Evolutionary conservation across 2,797 vertebrate genomes (phyloP).

Genomic region (Sebastes nivosus): DNA sequence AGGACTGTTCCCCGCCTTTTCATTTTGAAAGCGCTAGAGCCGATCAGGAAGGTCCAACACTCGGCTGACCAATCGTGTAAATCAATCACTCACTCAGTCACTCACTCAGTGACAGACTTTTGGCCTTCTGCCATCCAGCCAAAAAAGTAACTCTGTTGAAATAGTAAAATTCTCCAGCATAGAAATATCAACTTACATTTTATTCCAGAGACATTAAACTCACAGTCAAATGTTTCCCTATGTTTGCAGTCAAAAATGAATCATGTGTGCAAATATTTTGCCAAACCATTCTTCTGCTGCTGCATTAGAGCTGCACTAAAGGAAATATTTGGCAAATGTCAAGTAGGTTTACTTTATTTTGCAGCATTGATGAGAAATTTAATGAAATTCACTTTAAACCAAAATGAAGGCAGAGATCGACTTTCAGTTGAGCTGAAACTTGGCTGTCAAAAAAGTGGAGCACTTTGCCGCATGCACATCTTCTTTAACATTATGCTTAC

Average conservation of each 20-base stretch:
- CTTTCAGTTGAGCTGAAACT: background rate
- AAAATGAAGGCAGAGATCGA: background rate
- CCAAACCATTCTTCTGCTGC: background rate
- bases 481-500: background rate
- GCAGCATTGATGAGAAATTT: background rate
- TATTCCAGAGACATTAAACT: constrained; percentile 7
- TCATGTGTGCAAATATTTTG: background rate
- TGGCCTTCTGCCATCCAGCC: too few relatives aligned
- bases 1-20: too few relatives aligned
- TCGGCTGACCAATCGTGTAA: too few relatives aligned
- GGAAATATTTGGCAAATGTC: background rate
- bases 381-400: background rate
- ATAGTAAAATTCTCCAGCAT: background rate
- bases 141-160: background rate
- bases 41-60: too few relatives aligned
- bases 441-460: background rate
- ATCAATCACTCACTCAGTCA: too few relatives aligned
- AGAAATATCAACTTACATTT: background rate
- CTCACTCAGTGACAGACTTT: too few relatives aligned
- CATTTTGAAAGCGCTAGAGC: too few relatives aligned
- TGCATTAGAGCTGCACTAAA: background rate
- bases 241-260: background rate
- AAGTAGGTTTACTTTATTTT: background rate
- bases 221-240: background rate
- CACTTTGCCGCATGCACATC: background rate